Conservation (phyloP, 1,140 invertebrate species). For the Drosophila lowei region DNA sequence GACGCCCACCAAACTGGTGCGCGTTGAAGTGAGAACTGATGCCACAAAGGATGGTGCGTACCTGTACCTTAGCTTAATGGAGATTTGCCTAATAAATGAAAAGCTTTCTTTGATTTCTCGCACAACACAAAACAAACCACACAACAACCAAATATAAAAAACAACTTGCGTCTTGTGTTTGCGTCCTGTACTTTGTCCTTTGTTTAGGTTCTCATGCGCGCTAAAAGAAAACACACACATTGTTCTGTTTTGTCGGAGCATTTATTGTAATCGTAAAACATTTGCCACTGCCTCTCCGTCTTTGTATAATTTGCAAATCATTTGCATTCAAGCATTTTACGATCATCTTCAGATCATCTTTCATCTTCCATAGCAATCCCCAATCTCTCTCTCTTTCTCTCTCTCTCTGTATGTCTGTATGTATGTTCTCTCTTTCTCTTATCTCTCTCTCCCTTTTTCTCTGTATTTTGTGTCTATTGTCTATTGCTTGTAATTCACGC, state of each 20-base stretch:
- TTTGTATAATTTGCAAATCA: conserved; percentile 35
- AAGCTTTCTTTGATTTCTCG: conserved; percentile 57
- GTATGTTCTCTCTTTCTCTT: conserved; percentile 29
- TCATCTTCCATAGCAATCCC: conserved; percentile 14
- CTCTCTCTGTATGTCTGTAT: conserved; percentile 33
- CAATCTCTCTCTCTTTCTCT: conserved; percentile 24
- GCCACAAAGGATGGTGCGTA: conserved; percentile 85
- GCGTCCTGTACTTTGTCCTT: conserved; percentile 42
- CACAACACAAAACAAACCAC: conserved; percentile 27
- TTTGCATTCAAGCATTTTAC: conserved; percentile 35
- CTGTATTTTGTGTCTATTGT: conserved; percentile 72
- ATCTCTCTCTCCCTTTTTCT: conserved; percentile 49
- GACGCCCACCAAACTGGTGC: conserved; percentile 87
- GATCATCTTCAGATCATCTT: conserved; percentile 32
- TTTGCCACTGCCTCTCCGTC: conserved; percentile 55
- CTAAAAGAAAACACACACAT: conserved; percentile 32
- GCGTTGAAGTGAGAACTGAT: conserved; percentile 87
- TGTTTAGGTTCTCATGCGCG: conserved; percentile 78
- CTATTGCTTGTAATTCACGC: conserved; percentile 69
- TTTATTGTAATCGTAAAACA: conserved; percentile 59
- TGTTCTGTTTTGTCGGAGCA: conserved; percentile 54
- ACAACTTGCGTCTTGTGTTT: conserved; percentile 41
- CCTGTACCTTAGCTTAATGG: not conserved
- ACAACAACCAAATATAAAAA: not conserved
- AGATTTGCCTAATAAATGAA: conserved; percentile 20